These are phyloP conservation scores for Bilobella aurantiaca DNA, from an alignment of 1,140 invertebrate species.

Conservation along the genomic window DNA sequence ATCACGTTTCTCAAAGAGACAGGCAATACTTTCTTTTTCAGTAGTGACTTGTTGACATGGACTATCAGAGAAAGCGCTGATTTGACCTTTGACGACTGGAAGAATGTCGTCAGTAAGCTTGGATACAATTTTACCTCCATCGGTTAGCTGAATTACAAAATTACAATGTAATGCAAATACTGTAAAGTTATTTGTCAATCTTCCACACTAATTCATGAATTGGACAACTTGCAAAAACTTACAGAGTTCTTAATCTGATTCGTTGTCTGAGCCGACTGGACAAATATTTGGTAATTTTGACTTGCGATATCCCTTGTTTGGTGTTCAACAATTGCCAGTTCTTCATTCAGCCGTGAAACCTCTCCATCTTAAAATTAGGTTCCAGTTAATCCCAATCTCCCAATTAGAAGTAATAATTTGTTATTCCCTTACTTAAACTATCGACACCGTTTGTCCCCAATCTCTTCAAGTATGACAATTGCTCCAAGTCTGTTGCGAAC, in stretches of 20 bases:
- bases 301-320: slow-evolving; percentile 34
- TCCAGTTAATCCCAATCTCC: not conserved
- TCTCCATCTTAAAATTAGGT: slow-evolving; percentile 28
- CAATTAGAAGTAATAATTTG: no score
- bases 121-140: slow-evolving; percentile 21
- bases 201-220: not conserved
- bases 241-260: slow-evolving; percentile 32
- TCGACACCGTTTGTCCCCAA: slow-evolving; percentile 29
- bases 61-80: slow-evolving; percentile 16
- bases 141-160: slow-evolving; percentile 25
- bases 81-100: slow-evolving; percentile 18
- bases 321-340: slow-evolving; percentile 33
- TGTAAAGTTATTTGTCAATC: not conserved
- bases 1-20: slow-evolving; percentile 15
- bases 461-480: slow-evolving; percentile 21
- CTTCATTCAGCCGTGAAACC: slow-evolving; percentile 30
- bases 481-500: slow-evolving; percentile 20
- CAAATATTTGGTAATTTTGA: slow-evolving; percentile 35
- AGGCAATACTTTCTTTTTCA: slow-evolving; percentile 11
- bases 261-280: slow-evolving; percentile 33
- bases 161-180: not conserved
- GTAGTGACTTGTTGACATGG: slow-evolving; percentile 19
- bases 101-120: slow-evolving; percentile 22
- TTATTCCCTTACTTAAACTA: slow-evolving; percentile 31
- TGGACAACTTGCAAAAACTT: no score